A percentile compares a stretch with the other conserved stretches of the same genome.
Conservation (phyloP, 2,797 vertebrate species). For the Gastrophryne carolinensis region DNA sequence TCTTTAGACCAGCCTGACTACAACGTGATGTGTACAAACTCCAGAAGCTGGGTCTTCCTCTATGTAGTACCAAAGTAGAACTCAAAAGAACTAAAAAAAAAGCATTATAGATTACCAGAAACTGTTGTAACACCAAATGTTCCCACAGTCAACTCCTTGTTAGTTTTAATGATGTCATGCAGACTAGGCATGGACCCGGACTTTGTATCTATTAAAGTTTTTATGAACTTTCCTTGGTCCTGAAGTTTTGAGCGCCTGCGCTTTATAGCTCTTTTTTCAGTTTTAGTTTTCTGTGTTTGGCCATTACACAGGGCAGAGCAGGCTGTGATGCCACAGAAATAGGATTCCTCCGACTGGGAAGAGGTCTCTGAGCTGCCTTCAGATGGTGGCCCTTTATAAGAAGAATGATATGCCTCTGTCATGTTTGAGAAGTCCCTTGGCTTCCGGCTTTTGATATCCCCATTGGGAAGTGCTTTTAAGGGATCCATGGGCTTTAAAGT, state of each 20-base stretch:
- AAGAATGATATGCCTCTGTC: conserved; percentile 72
- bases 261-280: conserved; percentile 86
- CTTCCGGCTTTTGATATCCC: conserved; percentile 77
- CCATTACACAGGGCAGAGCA: conserved; percentile 79
- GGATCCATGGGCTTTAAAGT: conserved; percentile 73
- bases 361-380: conserved; percentile 89
- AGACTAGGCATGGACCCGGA: conserved; percentile 82
- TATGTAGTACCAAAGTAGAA: conserved; percentile 65
- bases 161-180: conserved; percentile 93
- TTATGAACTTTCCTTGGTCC: conserved; percentile 76
- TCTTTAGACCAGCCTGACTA: conserved; percentile 62
- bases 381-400: conserved; percentile 77
- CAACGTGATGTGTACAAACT: conserved; percentile 64
- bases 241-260: conserved; percentile 81
- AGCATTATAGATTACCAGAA: conserved; percentile 83
- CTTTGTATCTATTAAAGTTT: conserved; percentile 79
- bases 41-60: conserved; percentile 47
- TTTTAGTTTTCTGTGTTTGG: conserved; percentile 79
- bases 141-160: conserved; percentile 86
- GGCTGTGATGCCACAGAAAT: conserved; percentile 80
- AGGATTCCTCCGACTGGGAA: conserved; percentile 89
- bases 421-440: conserved; percentile 74
- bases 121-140: conserved; percentile 85
- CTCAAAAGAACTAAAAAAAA: conserved; percentile 58
- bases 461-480: conserved; percentile 70